A percentile compares a stretch with the other conserved stretches of the same genome.
These are phyloP conservation scores for Cheilinus undulatus DNA, from an alignment of 2,113 vertebrate genomes.

Conservation along the genomic window DNA sequence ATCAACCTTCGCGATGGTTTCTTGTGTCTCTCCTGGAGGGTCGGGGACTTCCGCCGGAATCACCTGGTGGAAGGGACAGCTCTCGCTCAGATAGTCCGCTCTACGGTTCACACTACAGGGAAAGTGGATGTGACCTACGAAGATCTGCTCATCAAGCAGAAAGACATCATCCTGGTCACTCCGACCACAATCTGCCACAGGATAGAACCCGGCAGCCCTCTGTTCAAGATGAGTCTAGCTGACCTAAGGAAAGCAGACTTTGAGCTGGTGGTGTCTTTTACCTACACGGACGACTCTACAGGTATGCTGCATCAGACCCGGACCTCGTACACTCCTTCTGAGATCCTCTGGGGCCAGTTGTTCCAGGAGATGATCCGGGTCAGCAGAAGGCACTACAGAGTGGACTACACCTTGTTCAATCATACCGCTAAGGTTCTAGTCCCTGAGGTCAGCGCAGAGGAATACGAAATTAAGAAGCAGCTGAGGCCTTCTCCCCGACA, in stretches of 20 bases:
- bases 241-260: conserved; percentile 89
- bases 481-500: conserved; percentile 15
- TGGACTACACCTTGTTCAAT: conserved; percentile 93
- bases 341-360: conserved; percentile 94
- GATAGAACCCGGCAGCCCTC: conserved; percentile 88
- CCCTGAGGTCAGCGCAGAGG: conserved; percentile 89
- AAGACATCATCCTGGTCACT: conserved; percentile 88
- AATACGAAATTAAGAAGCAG: conserved; percentile 85
- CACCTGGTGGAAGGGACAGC: conserved; percentile 93
- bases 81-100: conserved; percentile 88
- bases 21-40: conserved; percentile 93
- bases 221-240: conserved; percentile 87
- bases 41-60: conserved; percentile 91
- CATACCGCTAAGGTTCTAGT: conserved; percentile 90
- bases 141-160: conserved; percentile 88
- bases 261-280: conserved; percentile 95
- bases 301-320: conserved; percentile 95
- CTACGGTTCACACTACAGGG: conserved; percentile 83
- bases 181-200: conserved; percentile 90
- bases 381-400: conserved; percentile 88
- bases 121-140: conserved; percentile 86
- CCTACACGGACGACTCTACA: conserved; percentile 93
- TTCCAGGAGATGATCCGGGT: conserved; percentile 92
- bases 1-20: conserved; percentile 87
- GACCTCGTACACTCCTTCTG: conserved; percentile 89